These are phyloP conservation scores for Patella ulyssiponensis DNA, from an alignment of 2,888 invertebrate genomes.

Conservation along the genomic window DNA sequence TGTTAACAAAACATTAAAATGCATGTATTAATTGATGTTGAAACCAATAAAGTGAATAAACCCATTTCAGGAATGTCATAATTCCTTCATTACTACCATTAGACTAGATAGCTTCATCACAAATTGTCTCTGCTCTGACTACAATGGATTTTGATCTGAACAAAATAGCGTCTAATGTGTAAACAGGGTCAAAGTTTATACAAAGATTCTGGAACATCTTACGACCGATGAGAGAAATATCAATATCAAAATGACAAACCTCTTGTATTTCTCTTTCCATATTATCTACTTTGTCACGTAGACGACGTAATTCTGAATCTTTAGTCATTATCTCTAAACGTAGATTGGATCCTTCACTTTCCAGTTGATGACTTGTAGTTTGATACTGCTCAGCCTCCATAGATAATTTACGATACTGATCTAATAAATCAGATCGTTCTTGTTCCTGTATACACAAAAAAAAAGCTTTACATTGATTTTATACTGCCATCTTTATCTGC, in stretches of 20 bases:
- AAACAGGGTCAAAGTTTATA: no score
- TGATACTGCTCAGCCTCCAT: conserved; percentile 70
- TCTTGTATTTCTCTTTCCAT: conserved; percentile 67
- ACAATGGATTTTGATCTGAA: no score
- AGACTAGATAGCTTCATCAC: no score
- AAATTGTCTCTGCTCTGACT: no score
- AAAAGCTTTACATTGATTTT: neutral
- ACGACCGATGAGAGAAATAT: no score
- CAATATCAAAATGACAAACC: conserved; percentile 39
- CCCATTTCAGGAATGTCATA: no score
- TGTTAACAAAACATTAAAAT: conserved; percentile 35
- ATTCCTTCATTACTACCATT: no score
- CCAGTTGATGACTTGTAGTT: conserved; percentile 69
- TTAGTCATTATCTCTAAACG: conserved; percentile 70
- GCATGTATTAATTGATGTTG: no score
- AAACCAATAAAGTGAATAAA: no score
- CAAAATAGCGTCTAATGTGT: no score
- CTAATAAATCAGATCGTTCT: conserved; percentile 68
- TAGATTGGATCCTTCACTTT: conserved; percentile 70
- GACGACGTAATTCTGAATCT: conserved; percentile 68
- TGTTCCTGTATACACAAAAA: conserved; percentile 59
- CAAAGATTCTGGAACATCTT: no score
- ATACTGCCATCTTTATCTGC: no score
- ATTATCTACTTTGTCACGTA: conserved; percentile 66
- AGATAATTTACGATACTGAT: conserved; percentile 70